A percentile compares a stretch with the other conserved stretches of the same genome.
Conservation (phyloP, 1,140 invertebrate species). For the Drosophila insularis region DNA sequence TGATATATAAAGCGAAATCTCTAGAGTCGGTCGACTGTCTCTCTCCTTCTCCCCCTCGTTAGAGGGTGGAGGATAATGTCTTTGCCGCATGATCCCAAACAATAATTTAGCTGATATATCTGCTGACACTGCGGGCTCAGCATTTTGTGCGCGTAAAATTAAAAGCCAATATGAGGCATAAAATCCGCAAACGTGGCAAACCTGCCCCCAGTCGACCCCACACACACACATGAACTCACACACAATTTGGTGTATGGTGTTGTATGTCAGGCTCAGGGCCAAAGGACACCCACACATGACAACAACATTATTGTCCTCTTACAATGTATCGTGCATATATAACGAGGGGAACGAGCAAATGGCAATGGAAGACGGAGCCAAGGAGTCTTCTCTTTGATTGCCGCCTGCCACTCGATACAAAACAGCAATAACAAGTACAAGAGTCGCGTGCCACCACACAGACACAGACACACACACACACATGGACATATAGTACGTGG, state of each 20-base stretch:
- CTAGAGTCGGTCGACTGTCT: background rate
- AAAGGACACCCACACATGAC: slow-evolving; percentile 7
- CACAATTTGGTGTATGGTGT: background rate
- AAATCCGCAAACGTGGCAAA: slow-evolving; percentile 68
- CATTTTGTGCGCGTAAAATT: slow-evolving; percentile 63
- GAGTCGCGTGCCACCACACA: background rate
- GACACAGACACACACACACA: background rate
- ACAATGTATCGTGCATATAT: slow-evolving; percentile 38
- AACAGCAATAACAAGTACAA: background rate
- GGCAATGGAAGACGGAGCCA: background rate
- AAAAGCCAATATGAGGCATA: slow-evolving; percentile 74
- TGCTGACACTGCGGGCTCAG: slow-evolving; percentile 67
- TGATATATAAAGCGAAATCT: slow-evolving; percentile 16
- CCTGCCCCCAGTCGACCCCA: slow-evolving; percentile 26
- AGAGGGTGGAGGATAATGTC: slow-evolving; percentile 28
- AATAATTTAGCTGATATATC: slow-evolving; percentile 56
- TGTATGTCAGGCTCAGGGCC: slow-evolving; percentile 3
- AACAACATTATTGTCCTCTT: slow-evolving; percentile 55
- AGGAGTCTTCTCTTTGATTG: slow-evolving; percentile 9
- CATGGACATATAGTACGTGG: background rate
- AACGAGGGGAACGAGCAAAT: background rate
- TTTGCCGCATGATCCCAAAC: slow-evolving; percentile 48
- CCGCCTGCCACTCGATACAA: slow-evolving; percentile 6
- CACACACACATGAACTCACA: slow-evolving; percentile 20
- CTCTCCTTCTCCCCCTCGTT: too few species aligned